Conservation (phyloP, 2,797 vertebrate genomes). For the Diplodus puntazzo region DNA sequence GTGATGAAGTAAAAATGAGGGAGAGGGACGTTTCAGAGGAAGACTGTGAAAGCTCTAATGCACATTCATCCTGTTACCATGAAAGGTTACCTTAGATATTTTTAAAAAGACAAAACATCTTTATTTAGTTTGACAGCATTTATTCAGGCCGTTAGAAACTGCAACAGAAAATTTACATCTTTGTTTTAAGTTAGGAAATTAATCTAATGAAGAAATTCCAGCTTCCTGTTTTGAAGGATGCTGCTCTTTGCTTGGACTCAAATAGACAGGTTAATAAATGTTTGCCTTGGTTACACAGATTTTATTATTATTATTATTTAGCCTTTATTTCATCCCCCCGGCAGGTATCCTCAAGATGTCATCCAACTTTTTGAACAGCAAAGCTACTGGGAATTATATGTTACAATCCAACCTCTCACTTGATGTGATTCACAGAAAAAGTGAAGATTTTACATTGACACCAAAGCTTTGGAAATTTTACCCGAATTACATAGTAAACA, state of each 20-base stretch:
- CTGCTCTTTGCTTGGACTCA: background rate
- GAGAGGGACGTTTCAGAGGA: constrained; percentile 27
- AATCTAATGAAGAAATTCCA: background rate
- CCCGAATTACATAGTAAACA: background rate
- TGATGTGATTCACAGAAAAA: background rate
- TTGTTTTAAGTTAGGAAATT: background rate
- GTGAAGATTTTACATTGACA: background rate
- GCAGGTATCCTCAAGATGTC: background rate
- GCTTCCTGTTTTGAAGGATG: background rate
- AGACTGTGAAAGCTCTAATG: background rate
- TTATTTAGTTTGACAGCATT: too few relatives aligned
- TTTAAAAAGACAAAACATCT: background rate
- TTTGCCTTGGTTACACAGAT: too few relatives aligned
- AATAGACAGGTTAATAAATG: too few relatives aligned
- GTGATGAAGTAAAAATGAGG: constrained; percentile 30
- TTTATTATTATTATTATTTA: too few relatives aligned
- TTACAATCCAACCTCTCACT: background rate
- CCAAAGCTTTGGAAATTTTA: background rate
- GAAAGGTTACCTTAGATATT: background rate
- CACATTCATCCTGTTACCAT: background rate
- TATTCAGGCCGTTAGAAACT: background rate
- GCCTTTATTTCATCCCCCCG: too few relatives aligned
- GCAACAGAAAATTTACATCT: background rate
- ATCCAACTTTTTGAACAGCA: background rate
- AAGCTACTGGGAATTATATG: too few relatives aligned